Evolutionary conservation across 2,113 vertebrate genomes (phyloP).

Genomic region (Amazona guildingii): DNA sequence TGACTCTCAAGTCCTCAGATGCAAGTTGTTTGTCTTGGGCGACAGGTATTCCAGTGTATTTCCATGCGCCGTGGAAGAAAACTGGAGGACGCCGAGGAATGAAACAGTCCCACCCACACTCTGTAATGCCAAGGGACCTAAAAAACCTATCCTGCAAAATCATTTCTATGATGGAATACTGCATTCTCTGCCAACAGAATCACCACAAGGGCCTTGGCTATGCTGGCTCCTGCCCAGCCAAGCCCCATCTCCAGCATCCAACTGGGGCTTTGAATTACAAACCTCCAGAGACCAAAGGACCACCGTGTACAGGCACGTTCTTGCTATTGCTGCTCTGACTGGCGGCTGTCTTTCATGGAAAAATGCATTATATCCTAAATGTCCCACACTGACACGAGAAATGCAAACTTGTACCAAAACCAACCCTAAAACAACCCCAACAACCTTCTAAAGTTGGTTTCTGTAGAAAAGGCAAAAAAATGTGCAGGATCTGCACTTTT

Average conservation of each 20-base stretch:
- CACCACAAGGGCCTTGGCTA: rapidly evolving
- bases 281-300: neutral
- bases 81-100: neutral
- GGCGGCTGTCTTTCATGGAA: neutral
- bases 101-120: neutral
- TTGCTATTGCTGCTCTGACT: neutral
- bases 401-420: neutral
- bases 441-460: neutral
- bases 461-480: constrained; percentile 48
- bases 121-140: neutral
- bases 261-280: neutral
- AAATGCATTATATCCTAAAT: neutral
- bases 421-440: neutral
- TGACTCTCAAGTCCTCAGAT: neutral
- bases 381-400: neutral
- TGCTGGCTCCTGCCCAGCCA: neutral
- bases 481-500: constrained; percentile 58
- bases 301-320: rapidly evolving
- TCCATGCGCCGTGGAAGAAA: neutral
- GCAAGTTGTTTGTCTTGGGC: neutral
- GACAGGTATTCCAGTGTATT: neutral
- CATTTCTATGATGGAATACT: rapidly evolving
- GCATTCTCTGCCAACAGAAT: neutral
- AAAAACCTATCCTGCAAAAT: neutral
- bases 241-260: neutral